Evolutionary conservation across 2,113 vertebrate genomes (phyloP), one percentile per base, ranked within the genome.

Genomic region (Neolamprologus cancellatus): DNA sequence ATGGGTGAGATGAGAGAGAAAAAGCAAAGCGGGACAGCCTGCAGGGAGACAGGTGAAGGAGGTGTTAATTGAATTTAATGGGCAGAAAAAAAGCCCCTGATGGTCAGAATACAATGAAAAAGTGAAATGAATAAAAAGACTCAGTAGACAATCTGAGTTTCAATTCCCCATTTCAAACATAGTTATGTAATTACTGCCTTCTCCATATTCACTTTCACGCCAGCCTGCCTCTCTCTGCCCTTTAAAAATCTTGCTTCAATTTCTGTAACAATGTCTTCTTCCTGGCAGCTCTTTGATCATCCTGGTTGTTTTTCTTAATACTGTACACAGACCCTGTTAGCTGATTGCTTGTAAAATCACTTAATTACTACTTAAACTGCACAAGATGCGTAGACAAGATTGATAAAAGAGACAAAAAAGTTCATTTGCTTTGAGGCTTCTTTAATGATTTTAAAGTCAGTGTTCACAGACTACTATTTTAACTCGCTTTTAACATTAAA

Each of bases 41-140:
- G 48, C 78, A 84, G 81, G 76, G 23, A 57, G 55, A 81, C 80
- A 54, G 57, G 17, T 64, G 83, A 81, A 41, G 64, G 81, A 87
- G 84, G 71, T 84, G 41, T 91, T 92, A 93, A 92, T 93, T 85
- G 82, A 9, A 15, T 17, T 76, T 90, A 93, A 92, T 88, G 55
- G 78, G 30, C 54, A 90, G 71, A 83, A 85, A 88, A 53, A 36
- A 34, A 87, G 36, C 9, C 41, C 39, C 7, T 28, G 23, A 28
- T 48, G 69, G 44, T 50, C 44, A 7, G 5, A 76, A 76, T 76
- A 32, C 25, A 30, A 76, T 76, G 25, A 50, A 76, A 76, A 48
- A 30, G 9, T 48, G 41, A 76, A 76, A 46, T 74, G 14, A 48
- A 48, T 59, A 59, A 11, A 30, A 48, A 76, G 44, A 32, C 4